Base-by-base conservation (phyloP, 2,113 vertebrate genomes). In the Gymnobelideus leadbeateri region DNA sequence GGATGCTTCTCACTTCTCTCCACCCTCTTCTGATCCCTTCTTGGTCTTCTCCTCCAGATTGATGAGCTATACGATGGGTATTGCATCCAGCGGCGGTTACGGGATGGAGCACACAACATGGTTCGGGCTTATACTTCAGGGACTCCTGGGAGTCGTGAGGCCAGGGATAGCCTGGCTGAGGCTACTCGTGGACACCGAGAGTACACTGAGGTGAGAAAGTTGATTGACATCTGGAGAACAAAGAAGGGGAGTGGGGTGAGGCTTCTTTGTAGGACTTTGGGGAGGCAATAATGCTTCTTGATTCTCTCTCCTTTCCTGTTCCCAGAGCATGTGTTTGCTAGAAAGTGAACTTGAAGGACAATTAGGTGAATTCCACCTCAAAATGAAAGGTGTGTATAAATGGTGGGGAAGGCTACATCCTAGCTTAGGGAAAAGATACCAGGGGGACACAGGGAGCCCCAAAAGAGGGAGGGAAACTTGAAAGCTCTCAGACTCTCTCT, bases 51-150 rank as follows among this genome's bases (percentile, higher is more conserved):
- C 55, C 91, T 97, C 68, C 98, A 99, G 99, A 99, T 99, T 0
- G 99, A 99, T 9, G 99, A 99, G 98, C 98, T 99, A 0, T 99
- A 99, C 2, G 99, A 99, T 97, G 98, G 99, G 16, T 99, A 99
- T 96, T 99, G 99, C 97, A 99, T 99, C 97, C 99, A 99, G 96
- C 98, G 99, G 51, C 98, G 99, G 92, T 99, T 99, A 93, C 98
- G 99, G 0, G 99, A 99, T 52, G 99, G 99, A 9, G 99, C 99
- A 77, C 98, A 99, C 98, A 99, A 99, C 97, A 99, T 99, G 99
- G 99, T 99, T 97, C 99, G 99, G 97, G 99, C 99, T 0, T 99
- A 99, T 96, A 99, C 98, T 0, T 98, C 98, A 0, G 98, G 98
- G 61, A 99, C 99, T 0, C 98, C 99, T 0, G 98, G 99, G 96